These are phyloP conservation scores for Nycticorax nycticorax DNA, from an alignment of 2,113 vertebrate genomes.

Conservation along the genomic window DNA sequence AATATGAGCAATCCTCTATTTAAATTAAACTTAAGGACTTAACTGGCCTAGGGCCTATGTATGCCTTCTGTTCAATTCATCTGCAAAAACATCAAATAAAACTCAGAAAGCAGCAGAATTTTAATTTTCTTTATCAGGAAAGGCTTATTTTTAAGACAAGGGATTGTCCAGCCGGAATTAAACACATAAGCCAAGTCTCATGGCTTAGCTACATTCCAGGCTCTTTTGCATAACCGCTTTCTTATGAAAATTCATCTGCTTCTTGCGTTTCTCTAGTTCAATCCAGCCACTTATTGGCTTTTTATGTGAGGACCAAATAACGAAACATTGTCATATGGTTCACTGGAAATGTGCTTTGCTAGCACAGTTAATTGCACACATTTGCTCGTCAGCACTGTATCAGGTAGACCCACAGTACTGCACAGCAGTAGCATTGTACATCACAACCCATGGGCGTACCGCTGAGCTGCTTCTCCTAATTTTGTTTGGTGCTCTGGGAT, in stretches of 20 bases:
- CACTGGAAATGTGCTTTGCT: not conserved
- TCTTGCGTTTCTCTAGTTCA: not conserved
- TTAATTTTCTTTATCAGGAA: not conserved
- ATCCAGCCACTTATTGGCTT: not conserved
- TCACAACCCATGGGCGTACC: not conserved
- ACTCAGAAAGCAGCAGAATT: not conserved
- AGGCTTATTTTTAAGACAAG: not conserved
- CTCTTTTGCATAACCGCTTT: fast-evolving
- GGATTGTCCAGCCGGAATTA: not conserved
- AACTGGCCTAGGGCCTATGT: not conserved
- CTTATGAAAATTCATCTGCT: not conserved
- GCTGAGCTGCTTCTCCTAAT: not conserved
- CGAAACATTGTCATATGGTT: not conserved
- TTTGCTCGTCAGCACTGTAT: not conserved
- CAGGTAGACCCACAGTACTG: not conserved
- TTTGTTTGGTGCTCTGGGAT: not conserved
- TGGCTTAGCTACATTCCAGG: not conserved
- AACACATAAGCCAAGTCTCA: not conserved
- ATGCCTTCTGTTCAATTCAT: not conserved
- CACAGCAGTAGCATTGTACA: not conserved
- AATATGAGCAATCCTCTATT: not conserved
- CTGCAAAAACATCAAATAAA: not conserved
- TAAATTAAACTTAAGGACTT: not conserved
- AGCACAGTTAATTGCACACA: not conserved
- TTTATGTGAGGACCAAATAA: not conserved